phyloP scores from a whole-genome alignment of 2,113 vertebrate species.

The Corythornis cristatus region DNA sequence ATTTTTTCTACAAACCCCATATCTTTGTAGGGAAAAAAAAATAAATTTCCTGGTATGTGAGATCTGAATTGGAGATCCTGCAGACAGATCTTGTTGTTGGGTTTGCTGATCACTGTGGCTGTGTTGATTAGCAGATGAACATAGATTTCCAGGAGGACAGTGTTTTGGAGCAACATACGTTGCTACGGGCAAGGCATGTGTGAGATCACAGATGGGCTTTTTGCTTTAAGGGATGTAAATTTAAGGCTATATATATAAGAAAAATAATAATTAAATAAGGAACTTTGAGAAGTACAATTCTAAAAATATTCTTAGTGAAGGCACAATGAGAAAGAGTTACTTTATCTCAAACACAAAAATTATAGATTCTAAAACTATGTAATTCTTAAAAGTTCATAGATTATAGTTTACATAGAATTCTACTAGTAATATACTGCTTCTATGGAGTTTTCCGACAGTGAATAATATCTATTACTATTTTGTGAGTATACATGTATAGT shows the following conservation, averaged over 20 bases:
- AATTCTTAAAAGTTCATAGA: not conserved
- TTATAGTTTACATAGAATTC: not conserved
- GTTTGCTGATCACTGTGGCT: not conserved
- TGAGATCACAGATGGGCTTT: not conserved
- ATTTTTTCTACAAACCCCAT: not conserved
- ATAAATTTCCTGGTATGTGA: not conserved
- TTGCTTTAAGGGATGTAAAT: not conserved
- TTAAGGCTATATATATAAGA: not conserved
- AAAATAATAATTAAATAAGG: not conserved
- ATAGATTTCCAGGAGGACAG: not conserved
- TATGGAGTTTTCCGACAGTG: not conserved
- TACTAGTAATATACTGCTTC: not conserved
- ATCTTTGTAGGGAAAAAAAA: no score
- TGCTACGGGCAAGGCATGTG: not conserved
- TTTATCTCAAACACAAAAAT: not conserved
- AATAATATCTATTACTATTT: not conserved
- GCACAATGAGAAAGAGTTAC: not conserved
- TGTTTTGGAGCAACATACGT: not conserved
- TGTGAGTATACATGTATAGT: not conserved
- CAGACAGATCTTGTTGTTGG: not conserved
- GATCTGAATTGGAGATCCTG: not conserved
- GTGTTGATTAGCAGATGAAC: not conserved
- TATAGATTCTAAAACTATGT: not conserved
- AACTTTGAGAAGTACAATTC: not conserved
- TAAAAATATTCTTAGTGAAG: not conserved